Conservation (phyloP, 2,113 vertebrate species). For the Forbesichthys papilliferus region DNA sequence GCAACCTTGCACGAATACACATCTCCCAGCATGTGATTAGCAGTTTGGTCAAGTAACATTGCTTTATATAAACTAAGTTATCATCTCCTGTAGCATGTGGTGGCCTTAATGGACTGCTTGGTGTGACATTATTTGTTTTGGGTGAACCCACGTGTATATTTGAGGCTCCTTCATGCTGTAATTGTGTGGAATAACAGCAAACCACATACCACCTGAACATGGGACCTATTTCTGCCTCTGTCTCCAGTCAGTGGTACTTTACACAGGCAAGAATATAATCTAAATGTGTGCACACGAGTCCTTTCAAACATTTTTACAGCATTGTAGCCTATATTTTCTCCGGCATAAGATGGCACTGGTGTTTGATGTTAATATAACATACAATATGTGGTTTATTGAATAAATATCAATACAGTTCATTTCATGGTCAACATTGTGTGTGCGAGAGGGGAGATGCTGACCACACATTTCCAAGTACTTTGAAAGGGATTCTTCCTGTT, state of each 20-base stretch:
- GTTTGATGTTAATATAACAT: conserved; percentile 8
- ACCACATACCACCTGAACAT: conserved; percentile 30
- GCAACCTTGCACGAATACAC: background rate
- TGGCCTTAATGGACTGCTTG: conserved; percentile 17
- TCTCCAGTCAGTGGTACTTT: background rate
- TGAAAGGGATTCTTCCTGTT: conserved; percentile 73
- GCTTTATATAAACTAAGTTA: conserved; percentile 9
- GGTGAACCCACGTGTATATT: conserved; percentile 2
- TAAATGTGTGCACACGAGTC: conserved; percentile 6
- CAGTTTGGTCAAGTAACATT: background rate
- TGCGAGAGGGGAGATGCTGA: conserved; percentile 38
- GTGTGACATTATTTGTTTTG: conserved; percentile 31
- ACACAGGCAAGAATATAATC: background rate
- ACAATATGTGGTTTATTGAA: conserved; percentile 46
- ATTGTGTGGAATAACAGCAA: conserved; percentile 17
- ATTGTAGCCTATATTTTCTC: too few species aligned
- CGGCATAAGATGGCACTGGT: too few species aligned
- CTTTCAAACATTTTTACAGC: too few species aligned
- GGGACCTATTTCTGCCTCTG: conserved; percentile 4
- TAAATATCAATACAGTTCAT: conserved; percentile 40
- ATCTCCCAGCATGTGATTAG: conserved; percentile 16
- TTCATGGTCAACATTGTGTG: conserved; percentile 29
- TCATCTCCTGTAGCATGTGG: conserved; percentile 28
- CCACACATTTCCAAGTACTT: conserved; percentile 58
- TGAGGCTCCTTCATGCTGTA: background rate